Percentiles rank a stretch among this genome's conserved stretches.
These are phyloP conservation scores for Stenotaenia linearis DNA, from an alignment of 2,888 invertebrate genomes.

Conservation along the genomic window DNA sequence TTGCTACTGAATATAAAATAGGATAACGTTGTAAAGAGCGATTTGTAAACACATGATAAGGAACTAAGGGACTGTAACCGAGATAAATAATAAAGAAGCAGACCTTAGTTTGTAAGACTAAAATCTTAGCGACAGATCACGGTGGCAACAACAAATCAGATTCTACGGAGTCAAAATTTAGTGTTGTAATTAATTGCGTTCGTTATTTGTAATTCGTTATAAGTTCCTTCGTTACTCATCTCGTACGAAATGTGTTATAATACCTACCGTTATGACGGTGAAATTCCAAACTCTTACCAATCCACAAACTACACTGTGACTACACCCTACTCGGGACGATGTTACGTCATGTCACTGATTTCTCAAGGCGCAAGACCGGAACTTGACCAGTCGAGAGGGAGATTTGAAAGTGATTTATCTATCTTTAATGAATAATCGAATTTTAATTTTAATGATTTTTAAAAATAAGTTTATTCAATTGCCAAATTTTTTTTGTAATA, in stretches of 20 bases:
- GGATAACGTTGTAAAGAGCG: background rate
- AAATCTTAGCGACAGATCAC: background rate
- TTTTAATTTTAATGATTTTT: background rate
- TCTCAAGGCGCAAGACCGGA: background rate
- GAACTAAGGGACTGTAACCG: background rate
- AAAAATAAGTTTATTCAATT: conserved; percentile 5
- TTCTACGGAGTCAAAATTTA: background rate
- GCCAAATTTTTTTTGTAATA: background rate
- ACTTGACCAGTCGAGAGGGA: background rate
- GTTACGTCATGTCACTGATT: background rate
- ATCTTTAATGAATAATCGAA: background rate
- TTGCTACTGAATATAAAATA: too few relatives aligned
- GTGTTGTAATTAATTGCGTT: background rate
- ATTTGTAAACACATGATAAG: too few relatives aligned
- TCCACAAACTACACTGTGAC: background rate
- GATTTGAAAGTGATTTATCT: background rate
- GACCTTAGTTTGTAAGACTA: background rate
- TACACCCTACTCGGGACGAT: background rate
- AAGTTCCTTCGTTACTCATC: background rate
- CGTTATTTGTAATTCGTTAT: background rate
- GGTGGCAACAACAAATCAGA: background rate
- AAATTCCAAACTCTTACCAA: background rate
- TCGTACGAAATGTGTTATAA: background rate
- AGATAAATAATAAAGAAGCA: background rate
- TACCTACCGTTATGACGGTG: background rate